phyloP scores from a whole-genome alignment of 2,113 vertebrate genomes.

The Apodemus speciosus region DNA sequence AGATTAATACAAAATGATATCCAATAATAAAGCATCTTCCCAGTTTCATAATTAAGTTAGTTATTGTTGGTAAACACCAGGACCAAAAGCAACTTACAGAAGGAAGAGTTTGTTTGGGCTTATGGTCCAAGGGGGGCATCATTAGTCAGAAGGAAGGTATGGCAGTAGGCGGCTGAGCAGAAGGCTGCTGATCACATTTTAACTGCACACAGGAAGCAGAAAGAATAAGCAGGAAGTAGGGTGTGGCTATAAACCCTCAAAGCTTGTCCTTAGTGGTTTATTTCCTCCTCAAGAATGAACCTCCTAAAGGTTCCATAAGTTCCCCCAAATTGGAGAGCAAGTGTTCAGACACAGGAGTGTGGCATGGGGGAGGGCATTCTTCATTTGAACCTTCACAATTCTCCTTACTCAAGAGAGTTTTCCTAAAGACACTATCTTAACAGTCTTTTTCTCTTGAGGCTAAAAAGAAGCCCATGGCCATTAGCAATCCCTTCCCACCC shows the following conservation, averaged over 20 bases:
- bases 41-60: background rate
- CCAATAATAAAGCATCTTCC: background rate
- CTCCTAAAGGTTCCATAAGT: background rate
- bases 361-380: no score
- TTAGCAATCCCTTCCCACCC: background rate
- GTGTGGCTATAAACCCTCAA: background rate
- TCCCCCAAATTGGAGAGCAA: background rate
- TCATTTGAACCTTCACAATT: background rate
- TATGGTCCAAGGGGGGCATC: background rate
- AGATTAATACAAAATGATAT: background rate
- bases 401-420: background rate
- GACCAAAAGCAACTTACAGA: background rate
- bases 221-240: background rate
- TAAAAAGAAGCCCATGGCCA: background rate
- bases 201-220: background rate
- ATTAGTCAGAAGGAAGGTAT: no score
- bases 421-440: background rate
- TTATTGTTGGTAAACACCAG: background rate
- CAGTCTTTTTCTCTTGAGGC: background rate
- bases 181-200: background rate
- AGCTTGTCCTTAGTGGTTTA: background rate
- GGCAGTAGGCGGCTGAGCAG: background rate
- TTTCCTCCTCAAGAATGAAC: background rate
- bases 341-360: background rate
- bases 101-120: background rate